Conservation (phyloP, 2,797 vertebrate species). For the Gallinago nigripennis region DNA sequence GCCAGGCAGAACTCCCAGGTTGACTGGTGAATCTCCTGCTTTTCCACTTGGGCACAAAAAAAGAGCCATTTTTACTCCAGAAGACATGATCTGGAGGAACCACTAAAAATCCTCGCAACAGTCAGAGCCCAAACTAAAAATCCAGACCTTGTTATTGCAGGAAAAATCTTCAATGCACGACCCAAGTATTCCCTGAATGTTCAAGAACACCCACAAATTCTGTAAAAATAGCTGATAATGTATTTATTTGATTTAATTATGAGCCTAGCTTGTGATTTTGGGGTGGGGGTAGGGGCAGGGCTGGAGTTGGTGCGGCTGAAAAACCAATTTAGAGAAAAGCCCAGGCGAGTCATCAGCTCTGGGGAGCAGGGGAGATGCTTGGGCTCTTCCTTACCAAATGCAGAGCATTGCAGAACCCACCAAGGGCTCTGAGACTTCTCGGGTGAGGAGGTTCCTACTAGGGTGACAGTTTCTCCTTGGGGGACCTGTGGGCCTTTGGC, state of each 20-base stretch:
- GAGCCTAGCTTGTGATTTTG: slow-evolving; percentile 5
- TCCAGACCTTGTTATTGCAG: not conserved
- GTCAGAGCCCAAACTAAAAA: not conserved
- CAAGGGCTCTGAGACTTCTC: not conserved
- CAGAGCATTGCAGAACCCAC: not conserved
- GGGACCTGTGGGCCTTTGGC: not conserved
- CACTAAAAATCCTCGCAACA: not conserved
- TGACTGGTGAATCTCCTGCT: not conserved
- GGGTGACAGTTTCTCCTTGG: not conserved
- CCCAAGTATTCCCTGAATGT: slow-evolving; percentile 17
- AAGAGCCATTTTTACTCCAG: not conserved
- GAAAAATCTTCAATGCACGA: not conserved
- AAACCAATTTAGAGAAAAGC: not conserved
- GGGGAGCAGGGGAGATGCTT: not conserved
- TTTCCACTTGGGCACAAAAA: not conserved
- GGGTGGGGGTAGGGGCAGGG: not conserved
- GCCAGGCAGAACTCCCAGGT: not conserved
- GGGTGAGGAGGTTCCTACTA: not conserved
- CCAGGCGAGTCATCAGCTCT: not conserved
- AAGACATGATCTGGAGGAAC: not conserved
- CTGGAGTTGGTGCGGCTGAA: not conserved
- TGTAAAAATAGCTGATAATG: slow-evolving; percentile 13
- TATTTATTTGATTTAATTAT: slow-evolving; percentile 45
- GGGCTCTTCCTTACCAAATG: not conserved
- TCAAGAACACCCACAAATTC: slow-evolving; percentile 31